A percentile compares a stretch with the other conserved stretches of the same genome.
phyloP scores from a whole-genome alignment of 2,797 vertebrate species.

The Poeciliopsis gracilis region DNA sequence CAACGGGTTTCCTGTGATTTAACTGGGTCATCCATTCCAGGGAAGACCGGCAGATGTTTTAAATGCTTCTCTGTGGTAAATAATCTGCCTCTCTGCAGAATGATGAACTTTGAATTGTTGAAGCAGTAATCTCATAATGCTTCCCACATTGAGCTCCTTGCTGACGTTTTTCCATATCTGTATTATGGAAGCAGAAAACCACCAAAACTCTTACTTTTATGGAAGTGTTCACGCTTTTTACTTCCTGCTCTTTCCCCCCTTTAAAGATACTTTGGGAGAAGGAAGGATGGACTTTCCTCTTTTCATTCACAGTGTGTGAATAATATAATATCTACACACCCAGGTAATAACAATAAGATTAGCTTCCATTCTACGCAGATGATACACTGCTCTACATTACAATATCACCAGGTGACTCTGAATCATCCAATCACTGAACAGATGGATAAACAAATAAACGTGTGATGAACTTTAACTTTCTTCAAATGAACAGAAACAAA shows the following conservation, averaged over 20 bases:
- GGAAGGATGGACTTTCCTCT: not conserved
- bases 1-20: not conserved
- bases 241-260: not conserved
- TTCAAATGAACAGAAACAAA: too few relatives aligned
- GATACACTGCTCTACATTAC: not conserved
- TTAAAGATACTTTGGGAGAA: not conserved
- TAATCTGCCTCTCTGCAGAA: constrained; percentile 1
- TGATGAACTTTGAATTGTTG: not conserved
- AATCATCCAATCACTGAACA: too few relatives aligned
- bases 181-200: not conserved
- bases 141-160: not conserved
- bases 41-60: not conserved
- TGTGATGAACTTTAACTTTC: too few relatives aligned
- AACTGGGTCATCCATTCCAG: not conserved
- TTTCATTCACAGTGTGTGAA: not conserved
- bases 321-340: not conserved
- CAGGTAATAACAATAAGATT: not conserved
- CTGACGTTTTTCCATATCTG: not conserved
- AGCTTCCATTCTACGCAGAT: not conserved
- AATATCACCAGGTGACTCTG: not conserved
- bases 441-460: too few relatives aligned
- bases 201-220: not conserved
- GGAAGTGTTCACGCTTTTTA: not conserved
- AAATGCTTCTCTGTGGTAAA: not conserved
- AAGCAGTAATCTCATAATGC: not conserved